These are phyloP conservation scores for Lineus longissimus DNA, from an alignment of 1,140 invertebrate genomes.

Conservation along the genomic window DNA sequence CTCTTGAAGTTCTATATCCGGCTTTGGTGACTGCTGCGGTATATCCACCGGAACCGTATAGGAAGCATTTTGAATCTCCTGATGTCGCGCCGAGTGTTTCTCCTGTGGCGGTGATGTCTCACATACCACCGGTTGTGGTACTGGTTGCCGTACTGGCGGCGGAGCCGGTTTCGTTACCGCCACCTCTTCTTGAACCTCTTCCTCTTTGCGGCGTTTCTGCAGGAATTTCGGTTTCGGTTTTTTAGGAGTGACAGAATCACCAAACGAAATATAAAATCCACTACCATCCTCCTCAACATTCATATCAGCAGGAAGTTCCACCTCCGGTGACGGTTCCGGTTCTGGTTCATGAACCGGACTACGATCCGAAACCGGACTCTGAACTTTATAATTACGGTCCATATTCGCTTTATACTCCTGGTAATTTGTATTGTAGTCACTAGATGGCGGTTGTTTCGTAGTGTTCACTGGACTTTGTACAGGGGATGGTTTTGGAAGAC, in stretches of 20 bases:
- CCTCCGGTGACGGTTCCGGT: too few relatives aligned
- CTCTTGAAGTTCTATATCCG: not conserved
- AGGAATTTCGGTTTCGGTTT: constrained; percentile 81
- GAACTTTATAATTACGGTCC: too few relatives aligned
- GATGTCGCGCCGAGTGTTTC: not conserved
- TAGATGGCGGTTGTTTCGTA: too few relatives aligned
- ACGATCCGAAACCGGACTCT: too few relatives aligned
- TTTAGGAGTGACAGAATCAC: constrained; percentile 71
- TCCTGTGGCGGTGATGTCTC: constrained; percentile 10
- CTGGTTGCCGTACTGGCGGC: constrained; percentile 28
- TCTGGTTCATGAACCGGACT: too few relatives aligned
- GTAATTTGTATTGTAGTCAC: too few relatives aligned
- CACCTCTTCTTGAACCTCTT: too few relatives aligned
- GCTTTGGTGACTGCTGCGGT: not conserved
- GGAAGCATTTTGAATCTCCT: not conserved
- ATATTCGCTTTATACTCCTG: too few relatives aligned
- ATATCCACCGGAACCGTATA: not conserved
- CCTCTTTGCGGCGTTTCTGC: constrained; percentile 57
- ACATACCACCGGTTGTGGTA: constrained; percentile 21
- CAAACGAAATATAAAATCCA: constrained; percentile 94
- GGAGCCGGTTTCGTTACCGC: constrained; percentile 28
- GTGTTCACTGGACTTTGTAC: too few relatives aligned
- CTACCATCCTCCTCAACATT: constrained; percentile 53
- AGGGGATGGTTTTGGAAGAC: too few relatives aligned
- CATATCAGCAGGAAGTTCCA: too few relatives aligned